Evolutionary conservation across 2,113 vertebrate genomes (phyloP), one percentile per base, ranked within the genome.

Genomic region (Halcyon senegalensis): DNA sequence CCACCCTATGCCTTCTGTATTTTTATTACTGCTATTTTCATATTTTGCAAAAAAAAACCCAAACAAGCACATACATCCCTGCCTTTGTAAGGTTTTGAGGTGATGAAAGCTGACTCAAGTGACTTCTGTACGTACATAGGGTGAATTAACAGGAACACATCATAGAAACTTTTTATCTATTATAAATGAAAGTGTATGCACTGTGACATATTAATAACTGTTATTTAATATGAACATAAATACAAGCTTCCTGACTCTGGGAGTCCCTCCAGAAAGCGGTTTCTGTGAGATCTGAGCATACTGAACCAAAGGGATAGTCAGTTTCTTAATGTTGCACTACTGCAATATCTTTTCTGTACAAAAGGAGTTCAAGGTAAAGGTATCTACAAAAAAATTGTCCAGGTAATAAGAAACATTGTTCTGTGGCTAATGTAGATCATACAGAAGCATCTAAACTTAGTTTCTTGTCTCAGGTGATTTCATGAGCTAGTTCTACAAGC

Each of bases 11-110:
- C 13, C 48, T 90, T 81, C 39, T 48, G 19, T 77, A 50, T 88
- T 95, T 92, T 93, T 90, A 67, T 87, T 90, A 51, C 51, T 60
- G 35, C 44, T 92, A 46, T 90, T 79, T 95, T 75, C 84, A 5
- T 72, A 8, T 81, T 95, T 95, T 83, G 88, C 79, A 33, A 92
- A 92, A 67, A 46, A 67, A 46, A 9, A 51, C 85, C 88, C 82
- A 90, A 90, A 78, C 25, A 96, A 96, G 55, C 69, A 74, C 37
- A 84, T 93, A 21, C 17, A 81, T 81, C 30, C 11, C 53, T 84
- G 56, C 10, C 7, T 76, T 90, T 16, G 16, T 74, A 39, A 17
- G 4, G 11, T 60, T 86, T 51, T 75, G 68, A 93, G 84, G 60
- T 53, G 66, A 67, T 70, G 89, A 92, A 94, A 90, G 62, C 43